Evolutionary conservation across 1,140 invertebrate genomes (phyloP).

Genomic region (Drosophila nigrodunni): DNA sequence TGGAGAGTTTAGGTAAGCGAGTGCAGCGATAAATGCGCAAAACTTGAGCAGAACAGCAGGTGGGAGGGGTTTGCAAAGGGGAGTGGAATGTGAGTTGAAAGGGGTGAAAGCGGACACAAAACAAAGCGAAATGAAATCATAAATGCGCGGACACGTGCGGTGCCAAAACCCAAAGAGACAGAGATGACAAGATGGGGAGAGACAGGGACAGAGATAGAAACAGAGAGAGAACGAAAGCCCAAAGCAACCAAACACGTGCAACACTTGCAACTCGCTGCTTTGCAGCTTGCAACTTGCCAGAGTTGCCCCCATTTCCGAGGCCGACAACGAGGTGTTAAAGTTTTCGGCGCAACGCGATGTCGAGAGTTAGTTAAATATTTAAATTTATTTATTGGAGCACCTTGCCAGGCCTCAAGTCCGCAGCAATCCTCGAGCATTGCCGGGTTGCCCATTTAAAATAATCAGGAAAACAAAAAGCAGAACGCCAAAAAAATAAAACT

Average conservation of each 20-base stretch:
- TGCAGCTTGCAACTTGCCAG: constrained; percentile 1
- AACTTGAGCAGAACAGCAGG: too few relatives aligned
- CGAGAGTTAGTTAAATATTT: constrained; percentile 76
- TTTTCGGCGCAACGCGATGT: constrained; percentile 45
- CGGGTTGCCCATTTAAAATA: constrained; percentile 64
- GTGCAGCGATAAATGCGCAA: constrained; percentile 13
- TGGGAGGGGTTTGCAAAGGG: neutral
- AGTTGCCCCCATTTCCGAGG: constrained; percentile 2
- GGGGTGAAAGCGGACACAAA: neutral
- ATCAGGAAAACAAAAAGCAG: constrained; percentile 58
- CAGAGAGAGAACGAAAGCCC: neutral
- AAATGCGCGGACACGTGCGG: constrained; percentile 74
- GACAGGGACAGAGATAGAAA: too few relatives aligned
- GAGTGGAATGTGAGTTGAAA: neutral
- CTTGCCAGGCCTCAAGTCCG: constrained; percentile 8
- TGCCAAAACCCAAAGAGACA: constrained; percentile 33
- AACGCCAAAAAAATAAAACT: constrained; percentile 44
- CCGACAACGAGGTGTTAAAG: constrained; percentile 66
- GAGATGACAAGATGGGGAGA: too few relatives aligned
- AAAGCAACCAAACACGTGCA: constrained; percentile 23
- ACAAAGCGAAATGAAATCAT: constrained; percentile 69
- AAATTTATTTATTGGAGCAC: constrained; percentile 76
- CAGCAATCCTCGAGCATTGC: neutral
- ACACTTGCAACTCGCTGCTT: constrained; percentile 33
- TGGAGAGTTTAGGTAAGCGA: constrained; percentile 66